These are phyloP conservation scores for Enteromius viviparus DNA, from an alignment of 2,797 vertebrate species.

Conservation along the genomic window DNA sequence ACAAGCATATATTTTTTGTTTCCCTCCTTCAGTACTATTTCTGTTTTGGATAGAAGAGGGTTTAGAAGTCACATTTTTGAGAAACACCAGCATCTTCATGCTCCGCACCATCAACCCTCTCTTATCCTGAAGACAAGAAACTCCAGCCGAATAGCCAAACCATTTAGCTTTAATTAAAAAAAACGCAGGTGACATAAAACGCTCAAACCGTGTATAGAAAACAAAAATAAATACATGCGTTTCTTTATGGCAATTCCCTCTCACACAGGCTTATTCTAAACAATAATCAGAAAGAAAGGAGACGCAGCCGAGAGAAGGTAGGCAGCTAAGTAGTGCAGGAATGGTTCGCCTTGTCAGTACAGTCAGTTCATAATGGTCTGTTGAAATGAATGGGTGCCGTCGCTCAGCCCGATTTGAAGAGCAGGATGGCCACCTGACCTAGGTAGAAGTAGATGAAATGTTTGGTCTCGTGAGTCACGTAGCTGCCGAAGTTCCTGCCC, in stretches of 20 bases:
- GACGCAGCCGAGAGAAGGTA: conserved; percentile 83
- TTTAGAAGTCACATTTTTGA: not conserved
- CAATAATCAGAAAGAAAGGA: conserved; percentile 75
- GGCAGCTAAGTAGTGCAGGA: conserved; percentile 78
- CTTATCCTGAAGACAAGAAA: conserved; percentile 53
- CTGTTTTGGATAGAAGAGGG: not conserved
- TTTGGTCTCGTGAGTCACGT: conserved; percentile 96
- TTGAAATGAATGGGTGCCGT: conserved; percentile 43
- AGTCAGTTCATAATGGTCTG: conserved; percentile 79
- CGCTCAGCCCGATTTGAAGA: conserved; percentile 93
- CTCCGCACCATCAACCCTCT: not conserved
- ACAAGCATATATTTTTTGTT: not conserved
- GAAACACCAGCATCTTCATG: not conserved
- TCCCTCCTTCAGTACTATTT: not conserved
- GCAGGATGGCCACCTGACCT: conserved; percentile 96
- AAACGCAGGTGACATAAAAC: conserved; percentile 68
- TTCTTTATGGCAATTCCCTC: conserved; percentile 68
- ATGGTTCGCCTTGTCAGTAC: conserved; percentile 84
- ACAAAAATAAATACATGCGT: conserved; percentile 94
- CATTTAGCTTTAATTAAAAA: conserved; percentile 76
- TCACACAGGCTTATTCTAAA: conserved; percentile 75
- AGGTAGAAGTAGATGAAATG: conserved; percentile 99
- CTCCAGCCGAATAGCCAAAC: conserved; percentile 67
- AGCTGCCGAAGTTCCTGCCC: conserved; percentile 96
- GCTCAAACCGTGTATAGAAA: conserved; percentile 74